A percentile compares a stretch with the other conserved stretches of the same genome.
Conservation (phyloP, 2,113 vertebrate genomes). For the Syrrhaptes paradoxus region DNA sequence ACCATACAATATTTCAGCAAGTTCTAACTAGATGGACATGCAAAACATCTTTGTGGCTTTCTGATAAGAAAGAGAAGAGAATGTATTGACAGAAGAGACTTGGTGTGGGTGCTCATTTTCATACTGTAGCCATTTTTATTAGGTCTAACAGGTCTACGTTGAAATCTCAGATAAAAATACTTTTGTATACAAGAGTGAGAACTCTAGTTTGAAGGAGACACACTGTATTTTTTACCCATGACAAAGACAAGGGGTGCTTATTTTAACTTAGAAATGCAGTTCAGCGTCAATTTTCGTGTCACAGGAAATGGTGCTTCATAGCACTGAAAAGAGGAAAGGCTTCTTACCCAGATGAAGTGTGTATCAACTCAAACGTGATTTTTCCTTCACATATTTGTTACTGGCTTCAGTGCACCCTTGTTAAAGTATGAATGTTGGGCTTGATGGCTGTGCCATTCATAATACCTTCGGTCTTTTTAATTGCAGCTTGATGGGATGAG, state of each 20-base stretch:
- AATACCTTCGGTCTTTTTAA: neutral
- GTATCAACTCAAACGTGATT: neutral
- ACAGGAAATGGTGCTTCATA: neutral
- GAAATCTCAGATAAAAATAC: neutral
- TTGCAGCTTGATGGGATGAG: neutral
- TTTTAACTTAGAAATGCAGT: neutral
- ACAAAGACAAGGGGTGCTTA: neutral
- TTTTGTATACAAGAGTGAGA: neutral
- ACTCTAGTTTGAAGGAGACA: neutral
- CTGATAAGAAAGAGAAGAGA: neutral
- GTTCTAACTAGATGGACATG: neutral
- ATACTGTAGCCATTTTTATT: neutral
- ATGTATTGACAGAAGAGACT: neutral
- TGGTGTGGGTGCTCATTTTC: neutral
- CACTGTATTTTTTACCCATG: neutral
- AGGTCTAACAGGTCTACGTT: neutral
- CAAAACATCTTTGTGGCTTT: neutral
- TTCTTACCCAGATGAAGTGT: neutral
- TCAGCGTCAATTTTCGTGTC: neutral
- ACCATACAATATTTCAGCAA: neutral
- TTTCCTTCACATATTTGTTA: neutral
- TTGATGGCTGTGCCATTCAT: neutral
- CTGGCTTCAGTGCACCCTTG: neutral
- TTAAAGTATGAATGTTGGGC: neutral
- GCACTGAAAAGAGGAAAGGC: neutral